These are phyloP conservation scores for Staurois parvus DNA, from an alignment of 2,797 vertebrate species.

Conservation along the genomic window DNA sequence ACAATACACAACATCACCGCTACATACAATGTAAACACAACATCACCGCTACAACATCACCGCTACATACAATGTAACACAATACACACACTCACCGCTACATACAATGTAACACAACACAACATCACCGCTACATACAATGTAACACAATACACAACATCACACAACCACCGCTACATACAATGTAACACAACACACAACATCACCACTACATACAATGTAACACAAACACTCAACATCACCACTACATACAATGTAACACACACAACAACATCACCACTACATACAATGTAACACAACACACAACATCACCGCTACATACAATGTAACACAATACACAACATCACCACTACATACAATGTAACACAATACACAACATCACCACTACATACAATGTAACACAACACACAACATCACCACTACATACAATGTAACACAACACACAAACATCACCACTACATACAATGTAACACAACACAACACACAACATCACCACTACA, in stretches of 20 bases:
- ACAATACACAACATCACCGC: neutral
- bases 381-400: neutral
- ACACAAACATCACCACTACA: neutral
- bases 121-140: neutral
- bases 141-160: neutral
- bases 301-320: neutral
- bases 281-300: neutral
- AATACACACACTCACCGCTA: neutral
- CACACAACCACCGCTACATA: neutral
- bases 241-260: neutral
- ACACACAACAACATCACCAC: neutral
- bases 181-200: neutral
- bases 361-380: neutral
- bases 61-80: neutral
- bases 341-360: neutral
- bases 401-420: neutral
- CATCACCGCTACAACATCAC: neutral
- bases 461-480: neutral
- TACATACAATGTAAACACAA: neutral
- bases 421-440: neutral
- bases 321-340: neutral
- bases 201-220: neutral
- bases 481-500: neutral
- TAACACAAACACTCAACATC: neutral
- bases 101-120: neutral